Base-by-base conservation (phyloP, 2,113 vertebrate genomes). In the Murina feae region DNA sequence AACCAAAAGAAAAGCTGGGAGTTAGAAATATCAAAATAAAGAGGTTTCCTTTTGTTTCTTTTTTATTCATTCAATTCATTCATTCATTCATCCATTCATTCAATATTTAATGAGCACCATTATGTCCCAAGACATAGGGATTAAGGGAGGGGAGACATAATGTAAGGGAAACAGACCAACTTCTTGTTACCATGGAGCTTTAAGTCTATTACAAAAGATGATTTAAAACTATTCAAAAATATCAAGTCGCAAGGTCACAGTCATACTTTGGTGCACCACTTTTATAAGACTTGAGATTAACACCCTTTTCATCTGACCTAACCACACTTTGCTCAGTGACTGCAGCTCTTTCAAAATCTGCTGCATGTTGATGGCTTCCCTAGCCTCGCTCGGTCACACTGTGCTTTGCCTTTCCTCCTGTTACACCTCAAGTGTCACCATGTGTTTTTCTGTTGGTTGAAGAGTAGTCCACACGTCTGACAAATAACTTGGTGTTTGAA, bases 351-450 rank as follows among this genome's bases (percentile, higher is more conserved):
- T 30, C 17, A 39, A 66, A 75, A n/a, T 0, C 0, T 35, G 3
- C 44, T 39, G 30, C 4, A 0, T n/a, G 39, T 47, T 47, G 32
- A 35, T 7, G 44, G 10, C 4, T 55, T 60, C 17, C 60, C 32
- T 13, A 10, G 2, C 30, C 60, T 79, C 55, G 37, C 17, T 12
- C 39, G 9, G 4, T 37, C 3, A 1, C 51, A 9, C 8, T 6
- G 28, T 0, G 28, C 10, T 75, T 25, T 5, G 16, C 37, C 42
- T 66, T 63, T 11, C 28, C 12, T 47, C 20, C 32, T 2, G 3
- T 42, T 37, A 8, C 2, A 9, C 7, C 2, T 39, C 16, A 1
- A 2, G 1, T 16, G 30, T 78, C 21, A 51, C 65, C 23, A 0
- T 8, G 25, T 1, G 3, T 11, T 71, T 81, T 47, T 90, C 35